Base-by-base conservation (phyloP, 1,140 invertebrate species). In the Aradophagus sp. region DNA sequence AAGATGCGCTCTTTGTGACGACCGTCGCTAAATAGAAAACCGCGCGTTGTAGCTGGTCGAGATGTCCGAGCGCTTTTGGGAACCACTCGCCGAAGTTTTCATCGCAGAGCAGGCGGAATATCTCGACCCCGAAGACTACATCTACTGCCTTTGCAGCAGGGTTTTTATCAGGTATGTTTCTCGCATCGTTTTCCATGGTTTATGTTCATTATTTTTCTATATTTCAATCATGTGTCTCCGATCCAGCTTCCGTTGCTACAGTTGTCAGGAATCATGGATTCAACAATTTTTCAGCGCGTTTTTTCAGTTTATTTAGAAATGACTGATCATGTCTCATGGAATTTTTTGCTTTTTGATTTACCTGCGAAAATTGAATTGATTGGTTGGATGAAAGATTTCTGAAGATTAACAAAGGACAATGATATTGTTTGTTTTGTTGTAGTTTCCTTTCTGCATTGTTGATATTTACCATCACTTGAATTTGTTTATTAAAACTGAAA, bases 81-180 rank as follows among this genome's bases (percentile, higher is more conserved):
- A 84, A 71, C 77, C 82, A 36, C 77, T 84, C 50, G 82, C 82
- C 4, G 79, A 84, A 59, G 78, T 84, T 59, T 84, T 82, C 53
- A 82, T 84, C 32, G 69, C 78, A 23, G 71, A 83, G 41, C 74
- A 80, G 35, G 45, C 62, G 7, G 72, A 80, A 19, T 31, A 61
- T 61, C 32, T 66, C 34, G 68, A 80, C 31, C 58, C 79, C 20
- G 74, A 82, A 41, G 70, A 69, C 73, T 80, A 83, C 58, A 81
- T 81, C 74, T 83, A 81, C 63, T 83, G 82, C 65, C 76, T 82
- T 17, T 84, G 82, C 67, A 84, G 79, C 66, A 74, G 82, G 63
- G 74, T 83, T 31, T 82, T 81, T 36, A 69, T 82, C 26, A 70
- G 81, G 82, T 83, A 75, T 77, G 55, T 77, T 19, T 26, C 6